Conservation (phyloP, 1,140 invertebrate species). For the Neotoxoptera formosana region DNA sequence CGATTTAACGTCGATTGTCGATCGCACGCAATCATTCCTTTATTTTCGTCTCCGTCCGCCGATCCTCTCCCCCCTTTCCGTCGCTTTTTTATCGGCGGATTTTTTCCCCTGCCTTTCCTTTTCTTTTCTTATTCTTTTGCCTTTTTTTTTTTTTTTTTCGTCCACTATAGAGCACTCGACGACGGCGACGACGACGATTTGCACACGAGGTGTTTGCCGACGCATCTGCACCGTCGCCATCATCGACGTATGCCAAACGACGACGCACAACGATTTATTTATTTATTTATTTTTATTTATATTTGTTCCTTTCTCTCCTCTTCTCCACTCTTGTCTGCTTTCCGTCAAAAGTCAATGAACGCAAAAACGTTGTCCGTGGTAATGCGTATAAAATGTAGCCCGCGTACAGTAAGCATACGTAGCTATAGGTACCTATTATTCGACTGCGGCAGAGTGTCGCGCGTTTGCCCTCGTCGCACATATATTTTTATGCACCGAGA, state of each 20-base stretch:
- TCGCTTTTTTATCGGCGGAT: not conserved
- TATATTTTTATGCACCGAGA: not conserved
- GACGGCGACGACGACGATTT: not conserved
- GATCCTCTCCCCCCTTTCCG: not conserved
- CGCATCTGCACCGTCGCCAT: not conserved
- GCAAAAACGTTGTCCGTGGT: constrained; percentile 38
- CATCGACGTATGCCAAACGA: constrained; percentile 34
- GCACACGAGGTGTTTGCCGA: constrained; percentile 37
- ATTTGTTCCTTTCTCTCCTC: not conserved
- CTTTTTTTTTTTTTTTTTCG: not conserved
- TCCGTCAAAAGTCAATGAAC: constrained; percentile 47
- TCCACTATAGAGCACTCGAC: not conserved
- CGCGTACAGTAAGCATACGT: not conserved
- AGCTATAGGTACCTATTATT: not conserved
- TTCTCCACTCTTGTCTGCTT: not conserved
- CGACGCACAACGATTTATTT: constrained; percentile 34
- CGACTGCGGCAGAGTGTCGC: no score
- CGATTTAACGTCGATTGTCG: constrained; percentile 46
- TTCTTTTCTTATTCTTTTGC: not conserved
- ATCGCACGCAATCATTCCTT: constrained; percentile 29
- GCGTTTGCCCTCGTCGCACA: not conserved
- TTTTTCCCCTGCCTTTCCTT: not conserved
- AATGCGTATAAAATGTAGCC: not conserved
- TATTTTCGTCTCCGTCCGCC: constrained; percentile 1
- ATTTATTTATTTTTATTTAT: constrained; percentile 38